Evolutionary conservation across 2,113 vertebrate species (phyloP), one percentile per base, ranked within the genome.

Genomic region (Chamaea fasciata): DNA sequence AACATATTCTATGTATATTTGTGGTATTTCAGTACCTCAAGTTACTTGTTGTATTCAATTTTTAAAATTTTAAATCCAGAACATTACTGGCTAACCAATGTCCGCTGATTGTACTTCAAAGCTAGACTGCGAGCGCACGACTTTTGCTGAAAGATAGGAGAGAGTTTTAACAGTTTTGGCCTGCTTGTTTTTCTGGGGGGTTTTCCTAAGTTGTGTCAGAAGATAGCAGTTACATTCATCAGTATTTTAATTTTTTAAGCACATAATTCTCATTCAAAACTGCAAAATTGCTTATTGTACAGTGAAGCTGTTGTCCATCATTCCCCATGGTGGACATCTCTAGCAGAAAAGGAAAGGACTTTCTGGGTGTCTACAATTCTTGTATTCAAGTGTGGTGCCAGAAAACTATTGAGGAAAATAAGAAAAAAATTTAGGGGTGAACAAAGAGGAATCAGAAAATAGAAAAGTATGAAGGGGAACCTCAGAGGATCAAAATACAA

Each of bases 181-280:
- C 41, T 53, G 22, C 20, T 42, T 77, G 6, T 59, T 65, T 74
- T 81, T 14, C 6, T 41, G 11, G 2, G 2, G 0, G 2, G 2
- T 10, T 67, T 71, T 18, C 57, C 24, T 18, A 52, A 47, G 24
- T 62, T 75, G 9, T 67, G 2, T 90, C 49, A 57, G 56, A 67
- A 76, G 31, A 18, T 13, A 59, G 35, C 35, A 62, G 30, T 42
- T 70, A 39, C 3, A 3, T 64, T 89, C 44, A 50, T 42, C 47
- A 65, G 14, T 62, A 41, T 82, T 81, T 93, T 47, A 6, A 15
- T 41, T 69, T 89, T 49, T 46, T 44, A 56, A 75, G n/a, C 28
- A 33, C 27, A 15, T 68, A 8, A 8, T 15, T 78, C 28, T 65
- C 15, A 21, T n/a, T 77, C 21, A 44, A 81, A 92, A 39, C 24